A percentile compares a stretch with the other conserved stretches of the same genome.
These are phyloP conservation scores for Xyrichtys novacula DNA, from an alignment of 2,797 vertebrate genomes.

Conservation along the genomic window DNA sequence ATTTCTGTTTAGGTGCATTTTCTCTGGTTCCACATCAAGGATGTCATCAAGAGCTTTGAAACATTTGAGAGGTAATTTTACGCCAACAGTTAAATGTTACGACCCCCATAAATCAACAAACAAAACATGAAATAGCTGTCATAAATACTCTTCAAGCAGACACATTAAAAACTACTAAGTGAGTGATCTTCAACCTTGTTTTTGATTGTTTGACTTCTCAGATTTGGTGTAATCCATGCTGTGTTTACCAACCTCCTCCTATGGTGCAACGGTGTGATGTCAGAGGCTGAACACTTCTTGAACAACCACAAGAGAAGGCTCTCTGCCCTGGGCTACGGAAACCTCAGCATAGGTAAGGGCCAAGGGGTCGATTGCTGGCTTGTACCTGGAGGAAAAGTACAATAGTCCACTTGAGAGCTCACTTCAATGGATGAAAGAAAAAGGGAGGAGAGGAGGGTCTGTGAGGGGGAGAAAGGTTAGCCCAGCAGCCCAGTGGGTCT, in stretches of 20 bases:
- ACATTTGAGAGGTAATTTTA: constrained; percentile 93
- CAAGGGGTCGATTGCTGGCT: constrained; percentile 73
- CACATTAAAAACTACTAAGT: neutral
- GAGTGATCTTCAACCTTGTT: neutral
- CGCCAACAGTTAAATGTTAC: neutral
- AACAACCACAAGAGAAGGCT: constrained; percentile 91
- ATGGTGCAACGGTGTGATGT: constrained; percentile 94
- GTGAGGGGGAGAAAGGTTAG: constrained; percentile 59
- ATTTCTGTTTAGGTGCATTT: constrained; percentile 90
- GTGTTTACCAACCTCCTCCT: constrained; percentile 97
- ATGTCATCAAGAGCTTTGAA: constrained; percentile 96
- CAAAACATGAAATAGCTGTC: neutral
- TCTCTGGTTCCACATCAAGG: constrained; percentile 97
- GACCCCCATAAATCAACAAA: neutral
- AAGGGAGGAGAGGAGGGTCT: constrained; percentile 52
- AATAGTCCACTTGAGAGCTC: constrained; percentile 79
- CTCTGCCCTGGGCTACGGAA: constrained; percentile 87
- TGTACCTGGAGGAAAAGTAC: constrained; percentile 71
- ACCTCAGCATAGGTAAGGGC: constrained; percentile 90
- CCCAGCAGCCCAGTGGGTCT: constrained; percentile 58
- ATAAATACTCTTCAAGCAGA: neutral
- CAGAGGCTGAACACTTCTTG: constrained; percentile 95
- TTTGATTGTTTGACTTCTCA: constrained; percentile 64
- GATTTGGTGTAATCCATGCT: constrained; percentile 97
- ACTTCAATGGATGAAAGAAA: constrained; percentile 72